A percentile compares a stretch with the other conserved stretches of the same genome.
Evolutionary conservation across 2,113 vertebrate species (phyloP).

Genomic region (Passer domesticus): DNA sequence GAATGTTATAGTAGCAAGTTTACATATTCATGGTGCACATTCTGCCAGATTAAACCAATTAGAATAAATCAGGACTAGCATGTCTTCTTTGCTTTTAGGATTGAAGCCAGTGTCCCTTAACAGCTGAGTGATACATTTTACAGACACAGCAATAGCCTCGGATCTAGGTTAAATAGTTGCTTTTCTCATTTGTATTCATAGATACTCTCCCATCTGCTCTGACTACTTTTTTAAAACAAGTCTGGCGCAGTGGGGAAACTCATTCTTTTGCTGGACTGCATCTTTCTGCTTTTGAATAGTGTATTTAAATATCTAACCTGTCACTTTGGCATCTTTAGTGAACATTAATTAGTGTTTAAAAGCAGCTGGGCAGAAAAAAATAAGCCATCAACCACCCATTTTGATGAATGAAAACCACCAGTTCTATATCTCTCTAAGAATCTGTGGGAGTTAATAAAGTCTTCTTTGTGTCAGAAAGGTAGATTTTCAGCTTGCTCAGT

Average conservation of each 20-base stretch:
- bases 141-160: background rate
- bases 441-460: background rate
- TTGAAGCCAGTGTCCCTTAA: background rate
- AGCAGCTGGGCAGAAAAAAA: background rate
- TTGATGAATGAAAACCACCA: background rate
- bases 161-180: background rate
- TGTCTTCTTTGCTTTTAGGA: background rate
- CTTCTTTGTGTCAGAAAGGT: slow-evolving; percentile 28
- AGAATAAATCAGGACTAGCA: background rate
- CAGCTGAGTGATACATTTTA: background rate
- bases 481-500: slow-evolving; percentile 13
- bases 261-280: background rate
- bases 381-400: background rate
- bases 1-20: background rate
- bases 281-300: background rate
- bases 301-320: background rate
- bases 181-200: background rate
- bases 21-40: background rate
- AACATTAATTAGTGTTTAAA: slow-evolving; percentile 8
- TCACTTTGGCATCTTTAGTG: background rate
- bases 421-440: background rate
- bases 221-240: background rate
- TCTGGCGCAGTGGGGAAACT: background rate
- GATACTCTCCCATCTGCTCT: background rate
- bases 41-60: background rate